These are phyloP conservation scores for Chloropsis cyanopogon DNA, from an alignment of 2,113 vertebrate genomes.

Conservation along the genomic window DNA sequence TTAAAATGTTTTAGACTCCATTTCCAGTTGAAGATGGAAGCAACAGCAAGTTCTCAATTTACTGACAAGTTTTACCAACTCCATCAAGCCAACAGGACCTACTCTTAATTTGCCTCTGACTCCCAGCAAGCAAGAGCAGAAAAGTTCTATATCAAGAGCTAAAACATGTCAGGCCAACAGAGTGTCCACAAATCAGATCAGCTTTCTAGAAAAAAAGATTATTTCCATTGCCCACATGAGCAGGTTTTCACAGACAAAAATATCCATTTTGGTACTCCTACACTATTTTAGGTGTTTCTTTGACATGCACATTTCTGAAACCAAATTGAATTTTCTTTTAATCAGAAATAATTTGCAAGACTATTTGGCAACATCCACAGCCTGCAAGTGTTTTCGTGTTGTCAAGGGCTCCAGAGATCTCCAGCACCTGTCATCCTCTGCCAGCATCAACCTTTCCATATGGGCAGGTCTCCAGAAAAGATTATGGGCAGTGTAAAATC, in stretches of 20 bases:
- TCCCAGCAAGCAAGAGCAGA: not conserved
- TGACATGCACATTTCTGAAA: not conserved
- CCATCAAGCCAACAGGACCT: not conserved
- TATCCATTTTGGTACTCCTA: not conserved
- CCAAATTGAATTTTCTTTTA: not conserved
- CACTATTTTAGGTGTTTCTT: not conserved
- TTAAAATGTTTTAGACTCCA: not conserved
- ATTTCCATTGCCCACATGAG: not conserved
- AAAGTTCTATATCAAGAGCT: not conserved
- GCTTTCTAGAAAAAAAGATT: not conserved
- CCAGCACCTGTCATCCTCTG: not conserved
- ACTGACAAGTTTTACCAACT: not conserved
- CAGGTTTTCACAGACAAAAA: not conserved
- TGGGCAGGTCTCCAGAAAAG: not conserved
- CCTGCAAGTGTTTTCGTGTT: not conserved
- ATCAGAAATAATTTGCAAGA: not conserved
- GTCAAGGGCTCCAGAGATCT: not conserved
- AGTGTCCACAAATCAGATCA: not conserved
- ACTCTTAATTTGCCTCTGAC: not conserved
- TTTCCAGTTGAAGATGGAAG: not conserved
- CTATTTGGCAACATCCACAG: not conserved
- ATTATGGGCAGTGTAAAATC: not conserved
- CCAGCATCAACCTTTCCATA: not conserved
- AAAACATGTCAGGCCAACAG: not conserved
- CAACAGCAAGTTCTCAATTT: not conserved